Evolutionary conservation across 2,888 invertebrate species (phyloP), one percentile per base, ranked within the genome.

Genomic region (Thereva unica): DNA sequence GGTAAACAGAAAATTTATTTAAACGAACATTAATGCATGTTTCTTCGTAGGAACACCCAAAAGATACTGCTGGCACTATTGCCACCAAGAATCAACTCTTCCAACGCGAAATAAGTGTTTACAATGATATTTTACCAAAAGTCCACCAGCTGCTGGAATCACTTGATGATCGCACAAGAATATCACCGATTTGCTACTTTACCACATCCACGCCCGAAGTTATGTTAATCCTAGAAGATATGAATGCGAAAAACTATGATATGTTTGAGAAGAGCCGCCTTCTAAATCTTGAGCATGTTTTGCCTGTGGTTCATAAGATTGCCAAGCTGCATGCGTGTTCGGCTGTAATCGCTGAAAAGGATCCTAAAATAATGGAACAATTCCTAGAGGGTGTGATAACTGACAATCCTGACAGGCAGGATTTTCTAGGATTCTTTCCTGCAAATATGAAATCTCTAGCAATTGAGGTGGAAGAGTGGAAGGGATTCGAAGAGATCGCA

Each of bases 321-420:
- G 86, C 85, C 1, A 83, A 80, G 72, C 77, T 85, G 67, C 87
- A 87, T 72, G 86, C 86, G 2, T 81, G 83, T 49, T 84, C 86
- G 0, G 80, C 76, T 3, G 73, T 79, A 3, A 71, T 80, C 8
- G 74, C 76, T 38, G 69, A 74, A 41, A 69, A 77, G 10, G 75
- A 73, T 71, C 74, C 77, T 0, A 72, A 75, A 44, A 73, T 77
- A 1, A 73, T 80, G 72, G 75, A 79, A 57, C 76, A 75, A 64
- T 80, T 79, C 59, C 56, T 73, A 23, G 79, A 80, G 61, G 78
- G 77, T 3, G 76, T 77, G 2, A 79, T 80, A 44, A 78, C 79
- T 0, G 73, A 75, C 5, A 80, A 80, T 74, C 78, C 80, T 1
- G 76, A 79, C 8, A 73, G 80, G 1, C 77, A 78, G 10, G 77